Evolutionary conservation across 2,797 vertebrate genomes (phyloP), one percentile per base, ranked within the genome.

Genomic region (Todus mexicanus): DNA sequence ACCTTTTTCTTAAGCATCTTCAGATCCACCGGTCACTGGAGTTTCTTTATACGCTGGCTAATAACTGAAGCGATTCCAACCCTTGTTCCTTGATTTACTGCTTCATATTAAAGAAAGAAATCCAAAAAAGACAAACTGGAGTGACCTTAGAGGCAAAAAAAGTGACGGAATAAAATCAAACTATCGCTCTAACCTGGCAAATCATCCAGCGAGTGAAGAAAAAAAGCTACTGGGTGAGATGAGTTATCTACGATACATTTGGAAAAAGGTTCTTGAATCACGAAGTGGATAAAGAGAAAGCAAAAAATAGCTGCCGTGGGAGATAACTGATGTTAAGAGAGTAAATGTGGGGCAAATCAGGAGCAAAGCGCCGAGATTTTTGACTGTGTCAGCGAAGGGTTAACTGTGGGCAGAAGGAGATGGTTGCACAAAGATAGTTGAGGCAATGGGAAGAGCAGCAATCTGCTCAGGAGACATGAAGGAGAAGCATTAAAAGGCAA

Each of bases 351-450:
- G 56, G 51, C 20, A 26, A 15, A 78, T 13, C n/a, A 57, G 54
- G 14, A 33, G 54, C 21, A 84, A 70, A 21, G 6, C 10, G 16
- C 33, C n/a, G 20, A n/a, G 20, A 8, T 19, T 66, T 60, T 23
- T 33, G 17, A 27, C 19, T 14, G 21, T 23, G 8, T 20, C 56
- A 37, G 3, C 1, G 5, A n/a, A 38, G 57, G 27, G 47, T 25
- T 20, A 33, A 33, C 12, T 2, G 15, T 18, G 35, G 56, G 35
- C 16, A 4, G 13, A 31, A 19, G 59, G 75, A 29, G 16, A 15
- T 4, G 19, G 26, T 2, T 17, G 33, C 7, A 17, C 35, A 7
- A 1, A 5, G 18, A 9, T 14, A 8, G 9, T 0, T 6, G 42
- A 35, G 47, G 26, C 16, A 22, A 31, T 0, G 8, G n/a, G 25